These are phyloP conservation scores for Orchesella cincta DNA, from an alignment of 1,140 invertebrate genomes.

Conservation along the genomic window DNA sequence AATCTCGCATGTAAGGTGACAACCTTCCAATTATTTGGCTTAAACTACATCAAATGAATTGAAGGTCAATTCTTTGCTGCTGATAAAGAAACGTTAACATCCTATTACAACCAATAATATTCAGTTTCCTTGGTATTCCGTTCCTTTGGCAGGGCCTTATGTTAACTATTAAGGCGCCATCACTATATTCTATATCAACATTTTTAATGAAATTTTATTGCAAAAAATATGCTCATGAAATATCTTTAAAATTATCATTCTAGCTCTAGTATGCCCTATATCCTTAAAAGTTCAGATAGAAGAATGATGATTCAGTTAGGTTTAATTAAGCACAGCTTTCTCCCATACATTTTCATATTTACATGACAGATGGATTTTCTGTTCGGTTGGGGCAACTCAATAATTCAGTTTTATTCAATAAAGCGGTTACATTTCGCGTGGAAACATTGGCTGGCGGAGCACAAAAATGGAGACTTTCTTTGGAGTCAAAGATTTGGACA, in stretches of 20 bases:
- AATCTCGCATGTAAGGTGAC: constrained; percentile 98
- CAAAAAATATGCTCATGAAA: too few relatives aligned
- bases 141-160: constrained; percentile 81
- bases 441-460: constrained; percentile 86
- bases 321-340: background rate
- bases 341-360: background rate
- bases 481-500: constrained; percentile 70
- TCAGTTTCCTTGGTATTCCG: constrained; percentile 60
- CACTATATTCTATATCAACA: too few relatives aligned
- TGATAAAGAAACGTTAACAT: constrained; percentile 58
- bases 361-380: background rate
- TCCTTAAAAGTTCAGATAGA: constrained; percentile 74
- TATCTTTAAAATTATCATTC: too few relatives aligned
- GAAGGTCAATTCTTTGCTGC: constrained; percentile 93
- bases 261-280: constrained; percentile 80
- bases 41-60: constrained; percentile 92
- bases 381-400: background rate
- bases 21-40: constrained; percentile 85
- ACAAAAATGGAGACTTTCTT: constrained; percentile 60
- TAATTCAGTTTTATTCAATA: constrained; percentile 41
- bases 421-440: constrained; percentile 65
- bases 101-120: background rate
- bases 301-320: constrained; percentile 72
- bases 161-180: too few relatives aligned
- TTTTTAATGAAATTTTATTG: too few relatives aligned